Conservation (phyloP, 2,888 invertebrate species). For the Melitaea athalia region DNA sequence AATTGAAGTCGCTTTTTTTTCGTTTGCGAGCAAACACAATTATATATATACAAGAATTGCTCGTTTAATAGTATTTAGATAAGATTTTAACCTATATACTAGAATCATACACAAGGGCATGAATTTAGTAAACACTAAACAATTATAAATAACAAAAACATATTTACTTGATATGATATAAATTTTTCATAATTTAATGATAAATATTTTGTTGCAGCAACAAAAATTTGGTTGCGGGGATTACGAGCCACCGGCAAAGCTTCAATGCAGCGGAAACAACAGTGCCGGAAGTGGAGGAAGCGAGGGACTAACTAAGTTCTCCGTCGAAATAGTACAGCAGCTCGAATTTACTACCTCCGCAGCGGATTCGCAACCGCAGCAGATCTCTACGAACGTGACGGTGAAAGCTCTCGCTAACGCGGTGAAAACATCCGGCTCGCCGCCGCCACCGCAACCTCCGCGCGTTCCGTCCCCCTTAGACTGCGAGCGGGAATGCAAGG, state of each 20-base stretch:
- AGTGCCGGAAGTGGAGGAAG: conserved; percentile 71
- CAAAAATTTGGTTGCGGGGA: conserved; percentile 90
- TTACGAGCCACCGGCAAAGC: conserved; percentile 90
- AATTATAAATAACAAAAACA: conserved; percentile 1
- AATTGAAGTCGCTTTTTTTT: no score
- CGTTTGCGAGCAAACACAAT: no score
- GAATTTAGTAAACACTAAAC: background rate
- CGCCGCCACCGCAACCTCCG: conserved; percentile 70
- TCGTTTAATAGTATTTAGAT: no score
- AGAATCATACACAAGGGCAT: background rate
- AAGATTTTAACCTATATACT: background rate
- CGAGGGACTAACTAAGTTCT: conserved; percentile 87
- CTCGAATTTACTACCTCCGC: conserved; percentile 94
- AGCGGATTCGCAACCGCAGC: conserved; percentile 93
- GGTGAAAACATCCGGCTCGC: conserved; percentile 72
- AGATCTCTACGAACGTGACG: conserved; percentile 95
- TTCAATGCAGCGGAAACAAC: conserved; percentile 77
- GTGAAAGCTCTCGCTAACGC: conserved; percentile 86
- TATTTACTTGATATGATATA: background rate
- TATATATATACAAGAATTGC: no score
- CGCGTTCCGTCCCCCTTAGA: conserved; percentile 91
- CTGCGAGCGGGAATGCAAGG: conserved; percentile 88
- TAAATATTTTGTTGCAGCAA: conserved; percentile 83
- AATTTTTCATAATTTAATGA: conserved; percentile 2
- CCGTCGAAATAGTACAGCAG: conserved; percentile 96